Evolutionary conservation across 2,888 invertebrate species (phyloP), one percentile per base, ranked within the genome.

Genomic region (Masnerella sp.): DNA sequence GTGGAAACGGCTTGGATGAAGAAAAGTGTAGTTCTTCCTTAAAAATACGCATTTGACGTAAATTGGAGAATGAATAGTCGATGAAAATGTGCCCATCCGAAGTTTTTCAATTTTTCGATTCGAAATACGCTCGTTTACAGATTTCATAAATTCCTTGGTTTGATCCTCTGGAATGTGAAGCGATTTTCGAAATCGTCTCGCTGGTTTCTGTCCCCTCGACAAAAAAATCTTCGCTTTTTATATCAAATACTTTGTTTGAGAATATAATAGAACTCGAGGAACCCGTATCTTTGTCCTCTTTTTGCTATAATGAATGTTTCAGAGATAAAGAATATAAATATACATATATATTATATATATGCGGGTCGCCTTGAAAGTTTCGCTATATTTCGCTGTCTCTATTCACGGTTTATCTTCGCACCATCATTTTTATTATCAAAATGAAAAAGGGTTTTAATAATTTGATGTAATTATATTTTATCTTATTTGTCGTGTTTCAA

Each of bases 211-310:
- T 18, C 14, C 5, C 8, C 3, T 12, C 1, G 12, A 25, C 12
- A 22, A 32, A 56, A 54, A 56, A 22, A 36, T 36, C 7, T 15
- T 11, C 5, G 5, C 30, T 25, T 59, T 36, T 18, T 43, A 20
- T 17, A 28, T 28, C 28, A 47, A 61, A 61, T 17, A 61, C 25
- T 59, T 45, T 20, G 61, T 45, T 59, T 14, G 36, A 59, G n/a
- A 59, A 38, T 59, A 47, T 47, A 61, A 49, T 36, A 30, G 22
- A 49, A 47, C 17, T 40, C 25, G 12, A 51, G 40, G 32, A 42
- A 22, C 61, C 51, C 51, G 49, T 62, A 42, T 51, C 40, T 30
- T 40, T 3, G 47, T 47, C 5, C 28, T 47, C 28, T 47, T 40
- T 43, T 49, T 28, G 18, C 30, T 30, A 8, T 30, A 61, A 36